Conservation (phyloP, 2,113 vertebrate genomes). For the Coptodon rendalli region DNA sequence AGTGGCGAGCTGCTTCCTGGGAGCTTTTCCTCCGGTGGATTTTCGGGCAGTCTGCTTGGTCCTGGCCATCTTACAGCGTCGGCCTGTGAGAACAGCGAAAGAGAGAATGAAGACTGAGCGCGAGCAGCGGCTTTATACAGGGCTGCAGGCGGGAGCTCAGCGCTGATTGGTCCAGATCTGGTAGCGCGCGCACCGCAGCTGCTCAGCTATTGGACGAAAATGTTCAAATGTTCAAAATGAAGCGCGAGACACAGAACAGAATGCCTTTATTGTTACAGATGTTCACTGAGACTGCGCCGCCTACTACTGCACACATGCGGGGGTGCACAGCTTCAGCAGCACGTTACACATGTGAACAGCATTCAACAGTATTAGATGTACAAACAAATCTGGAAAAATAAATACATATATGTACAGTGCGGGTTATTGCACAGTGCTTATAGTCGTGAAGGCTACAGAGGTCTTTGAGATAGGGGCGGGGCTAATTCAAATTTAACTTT, state of each 20-base stretch:
- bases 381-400: rapidly evolving
- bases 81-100: rapidly evolving
- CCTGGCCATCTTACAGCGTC: background rate
- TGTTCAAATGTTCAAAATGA: background rate
- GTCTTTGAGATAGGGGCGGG: background rate
- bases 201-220: background rate
- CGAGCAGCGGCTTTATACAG: background rate
- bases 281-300: background rate
- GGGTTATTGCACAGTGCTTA: background rate
- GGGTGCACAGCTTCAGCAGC: background rate
- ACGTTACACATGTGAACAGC: rapidly evolving
- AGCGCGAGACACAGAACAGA: background rate
- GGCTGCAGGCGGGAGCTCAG: background rate
- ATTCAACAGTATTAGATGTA: rapidly evolving
- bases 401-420: rapidly evolving
- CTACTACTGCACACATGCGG: background rate
- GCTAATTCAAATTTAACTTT: rapidly evolving
- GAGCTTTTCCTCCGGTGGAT: conserved; percentile 44
- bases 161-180: background rate
- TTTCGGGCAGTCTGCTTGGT: conserved; percentile 44
- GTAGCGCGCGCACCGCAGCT: background rate
- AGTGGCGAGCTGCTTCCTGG: conserved; percentile 16
- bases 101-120: rapidly evolving
- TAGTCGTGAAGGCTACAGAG: background rate
- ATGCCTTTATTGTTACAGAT: background rate